Conservation (phyloP, 53 echinoderm and acorn worm genomes). For the Stichopus horrens region DNA sequence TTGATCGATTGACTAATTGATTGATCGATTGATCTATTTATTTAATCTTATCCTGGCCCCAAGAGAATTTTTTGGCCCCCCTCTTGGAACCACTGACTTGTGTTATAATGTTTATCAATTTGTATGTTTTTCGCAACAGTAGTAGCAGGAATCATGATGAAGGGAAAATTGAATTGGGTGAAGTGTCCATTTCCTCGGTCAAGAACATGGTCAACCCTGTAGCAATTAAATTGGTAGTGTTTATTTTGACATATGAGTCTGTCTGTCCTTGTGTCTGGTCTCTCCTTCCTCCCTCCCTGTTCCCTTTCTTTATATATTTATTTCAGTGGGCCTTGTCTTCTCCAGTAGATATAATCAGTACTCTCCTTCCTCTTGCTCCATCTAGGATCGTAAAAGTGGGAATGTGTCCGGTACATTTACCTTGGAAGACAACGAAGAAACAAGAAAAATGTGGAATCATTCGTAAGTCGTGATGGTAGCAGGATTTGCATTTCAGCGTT, state of each 20-base stretch:
- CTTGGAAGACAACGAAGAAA: slow-evolving; percentile 73
- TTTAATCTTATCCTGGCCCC: too few relatives aligned
- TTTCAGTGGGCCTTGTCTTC: not conserved
- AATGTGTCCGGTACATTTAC: slow-evolving; percentile 76
- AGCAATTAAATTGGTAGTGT: too few relatives aligned
- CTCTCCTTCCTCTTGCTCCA: not conserved
- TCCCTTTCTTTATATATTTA: not conserved
- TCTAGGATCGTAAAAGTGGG: slow-evolving; percentile 66
- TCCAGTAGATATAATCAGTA: not conserved
- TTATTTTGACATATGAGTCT: not conserved
- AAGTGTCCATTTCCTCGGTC: too few relatives aligned
- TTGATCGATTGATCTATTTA: too few relatives aligned
- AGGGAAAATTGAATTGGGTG: too few relatives aligned
- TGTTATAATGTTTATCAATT: too few relatives aligned
- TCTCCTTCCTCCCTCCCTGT: not conserved
- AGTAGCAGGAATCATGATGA: too few relatives aligned
- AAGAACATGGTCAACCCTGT: too few relatives aligned
- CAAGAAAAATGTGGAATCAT: slow-evolving; percentile 89
- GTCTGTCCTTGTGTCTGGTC: not conserved
- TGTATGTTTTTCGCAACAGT: too few relatives aligned
- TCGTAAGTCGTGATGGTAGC: slow-evolving; percentile 54
- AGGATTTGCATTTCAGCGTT: not conserved
- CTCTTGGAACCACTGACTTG: too few relatives aligned
- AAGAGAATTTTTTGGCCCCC: too few relatives aligned
- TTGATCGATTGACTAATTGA: too few relatives aligned